Base-by-base conservation (phyloP, 1,140 invertebrate genomes). In the Hylaeus volcanicus region DNA sequence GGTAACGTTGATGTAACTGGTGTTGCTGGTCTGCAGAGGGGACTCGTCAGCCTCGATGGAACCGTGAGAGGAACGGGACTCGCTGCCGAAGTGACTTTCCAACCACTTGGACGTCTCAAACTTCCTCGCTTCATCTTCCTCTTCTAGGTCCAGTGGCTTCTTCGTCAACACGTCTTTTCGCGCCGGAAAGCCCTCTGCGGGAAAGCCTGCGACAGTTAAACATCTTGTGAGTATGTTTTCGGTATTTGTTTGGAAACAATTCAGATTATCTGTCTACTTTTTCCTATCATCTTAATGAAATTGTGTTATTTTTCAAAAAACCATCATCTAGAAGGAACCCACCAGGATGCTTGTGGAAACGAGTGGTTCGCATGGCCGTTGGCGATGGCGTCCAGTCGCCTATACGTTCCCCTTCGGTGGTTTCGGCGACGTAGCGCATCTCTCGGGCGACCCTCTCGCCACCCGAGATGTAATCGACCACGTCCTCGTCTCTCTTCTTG, bases 31-130 rank as follows among this genome's bases (percentile, higher is more conserved):
- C 11, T 88, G 84, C 37, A 91, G 79, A 45, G 90, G 89, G 1
- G 89, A 82, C 15, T 93, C 92, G 8, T 94, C 94, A 8, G 93
- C 92, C 15, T 95, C 93, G 5, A 95, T 90, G 0, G 95, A 96
- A 74, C 96, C 96, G 64, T 95, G 95, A 0, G 96, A 97, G 0
- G 96, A 96, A 11, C 96, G 94, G 1, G 96, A 97, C 69, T 97
- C 97, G 90, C 97, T 97, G 60, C 97, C 97, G 88, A 98, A 98
- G 89, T 98, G 97, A 87, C 96, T 96, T 83, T 98, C 97, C 15
- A 98, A 93, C 97, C 97, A 99, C 92, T 96, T 98, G 83, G 96
- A 97, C 0, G 97, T 98, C 94, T 97, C 98, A 84, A 96, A 96
- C 93, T 97, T 97, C 70, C 97, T 94, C 1, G 97, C 97, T 90